These are phyloP conservation scores for Seriola aureovittata DNA, from an alignment of 2,113 vertebrate genomes.

Conservation along the genomic window DNA sequence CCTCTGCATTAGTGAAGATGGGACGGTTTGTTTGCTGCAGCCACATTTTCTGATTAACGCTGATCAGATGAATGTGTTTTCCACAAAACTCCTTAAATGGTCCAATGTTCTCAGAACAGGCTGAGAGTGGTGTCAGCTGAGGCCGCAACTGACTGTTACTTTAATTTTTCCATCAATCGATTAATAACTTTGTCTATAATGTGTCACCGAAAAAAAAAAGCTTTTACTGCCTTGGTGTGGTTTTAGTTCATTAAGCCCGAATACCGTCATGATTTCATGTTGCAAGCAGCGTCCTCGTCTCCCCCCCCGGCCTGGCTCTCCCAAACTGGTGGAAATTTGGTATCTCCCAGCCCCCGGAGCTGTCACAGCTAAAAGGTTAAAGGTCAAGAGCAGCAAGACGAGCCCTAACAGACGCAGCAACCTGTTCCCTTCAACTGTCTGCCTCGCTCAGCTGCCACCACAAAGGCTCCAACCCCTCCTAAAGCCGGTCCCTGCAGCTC, in stretches of 20 bases:
- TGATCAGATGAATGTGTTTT: background rate
- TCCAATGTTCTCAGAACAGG: background rate
- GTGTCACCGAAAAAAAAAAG: too few species aligned
- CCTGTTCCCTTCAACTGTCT: conserved; percentile 71
- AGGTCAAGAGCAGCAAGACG: conserved; percentile 77
- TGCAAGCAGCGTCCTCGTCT: background rate
- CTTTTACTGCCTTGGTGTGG: too few species aligned
- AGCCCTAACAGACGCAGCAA: conserved; percentile 76
- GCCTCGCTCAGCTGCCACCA: conserved; percentile 70
- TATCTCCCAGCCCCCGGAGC: conserved; percentile 56
- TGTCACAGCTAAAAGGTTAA: conserved; percentile 76
- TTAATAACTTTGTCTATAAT: too few species aligned
- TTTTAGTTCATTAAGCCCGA: background rate
- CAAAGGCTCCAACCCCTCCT: conserved; percentile 30
- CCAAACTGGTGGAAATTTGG: conserved; percentile 35
- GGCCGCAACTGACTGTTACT: too few species aligned
- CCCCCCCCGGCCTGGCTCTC: background rate
- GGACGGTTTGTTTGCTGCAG: too few species aligned
- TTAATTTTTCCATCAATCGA: too few species aligned
- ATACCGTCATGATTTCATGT: too few species aligned
- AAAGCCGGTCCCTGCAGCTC: conserved; percentile 10
- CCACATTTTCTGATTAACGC: too few species aligned
- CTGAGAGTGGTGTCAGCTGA: too few species aligned
- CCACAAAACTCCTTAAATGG: too few species aligned
- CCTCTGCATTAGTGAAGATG: background rate